These are phyloP conservation scores for Acleris emargana DNA, from an alignment of 2,888 invertebrate species.

Conservation along the genomic window DNA sequence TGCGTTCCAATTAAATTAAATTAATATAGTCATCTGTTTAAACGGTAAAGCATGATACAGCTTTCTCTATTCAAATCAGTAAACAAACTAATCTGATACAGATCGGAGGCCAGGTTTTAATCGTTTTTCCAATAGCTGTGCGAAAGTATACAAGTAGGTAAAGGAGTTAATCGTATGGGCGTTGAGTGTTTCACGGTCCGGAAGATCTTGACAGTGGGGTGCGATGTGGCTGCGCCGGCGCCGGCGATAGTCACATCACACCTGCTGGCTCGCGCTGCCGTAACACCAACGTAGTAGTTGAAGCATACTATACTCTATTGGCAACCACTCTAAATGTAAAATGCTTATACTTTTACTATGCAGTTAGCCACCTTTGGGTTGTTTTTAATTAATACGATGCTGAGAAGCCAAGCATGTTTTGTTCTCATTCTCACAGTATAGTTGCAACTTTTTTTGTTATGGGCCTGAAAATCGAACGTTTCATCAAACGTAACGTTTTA, in stretches of 20 bases:
- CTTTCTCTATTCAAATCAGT: conserved; percentile 31
- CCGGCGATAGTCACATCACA: not conserved
- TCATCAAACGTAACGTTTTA: no score
- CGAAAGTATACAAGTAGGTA: conserved; percentile 21
- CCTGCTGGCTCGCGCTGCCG: no score
- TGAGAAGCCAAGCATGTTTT: no score
- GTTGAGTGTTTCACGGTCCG: conserved; percentile 19
- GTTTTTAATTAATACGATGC: no score
- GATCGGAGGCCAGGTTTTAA: conserved; percentile 13
- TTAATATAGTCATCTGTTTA: not conserved
- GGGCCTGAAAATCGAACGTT: no score
- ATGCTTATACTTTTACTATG: no score
- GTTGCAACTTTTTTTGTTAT: no score
- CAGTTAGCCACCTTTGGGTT: no score
- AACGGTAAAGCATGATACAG: not conserved
- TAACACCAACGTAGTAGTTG: no score
- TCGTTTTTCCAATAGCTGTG: conserved; percentile 7
- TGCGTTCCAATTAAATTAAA: not conserved
- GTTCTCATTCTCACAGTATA: no score
- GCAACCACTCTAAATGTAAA: no score
- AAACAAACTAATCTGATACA: conserved; percentile 14
- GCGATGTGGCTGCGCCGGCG: not conserved
- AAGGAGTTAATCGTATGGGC: conserved; percentile 27
- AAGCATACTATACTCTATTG: no score
- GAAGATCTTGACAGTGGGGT: conserved; percentile 9